Conservation (phyloP, 2,113 vertebrate genomes). For the Prochilodus magdalenae region DNA sequence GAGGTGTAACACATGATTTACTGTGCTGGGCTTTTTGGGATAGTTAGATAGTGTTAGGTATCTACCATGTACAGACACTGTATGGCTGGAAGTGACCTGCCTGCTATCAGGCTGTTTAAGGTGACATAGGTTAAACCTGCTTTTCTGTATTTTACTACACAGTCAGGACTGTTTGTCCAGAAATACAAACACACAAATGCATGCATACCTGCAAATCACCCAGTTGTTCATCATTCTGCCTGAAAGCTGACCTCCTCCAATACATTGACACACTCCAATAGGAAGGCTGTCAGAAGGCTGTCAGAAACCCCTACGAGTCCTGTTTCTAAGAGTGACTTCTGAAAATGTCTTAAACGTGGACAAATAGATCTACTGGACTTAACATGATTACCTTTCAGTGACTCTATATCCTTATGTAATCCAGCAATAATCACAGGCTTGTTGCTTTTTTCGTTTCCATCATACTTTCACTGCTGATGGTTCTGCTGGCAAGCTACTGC, state of each 20-base stretch:
- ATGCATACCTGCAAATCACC: neutral
- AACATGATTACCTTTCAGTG: neutral
- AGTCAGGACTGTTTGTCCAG: neutral
- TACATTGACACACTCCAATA: neutral
- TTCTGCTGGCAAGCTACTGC: neutral
- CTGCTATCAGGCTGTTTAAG: no score
- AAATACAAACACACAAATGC: neutral
- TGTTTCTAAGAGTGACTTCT: neutral
- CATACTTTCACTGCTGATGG: slow-evolving; percentile 9
- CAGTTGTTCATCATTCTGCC: neutral
- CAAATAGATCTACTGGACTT: neutral
- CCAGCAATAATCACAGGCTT: slow-evolving; percentile 7
- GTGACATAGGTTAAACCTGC: no score
- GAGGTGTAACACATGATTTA: no score
- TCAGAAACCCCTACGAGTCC: neutral
- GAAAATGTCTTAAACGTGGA: no score
- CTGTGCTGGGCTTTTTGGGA: no score
- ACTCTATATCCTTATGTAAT: slow-evolving; percentile 12
- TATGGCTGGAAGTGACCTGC: no score
- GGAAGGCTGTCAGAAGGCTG: no score
- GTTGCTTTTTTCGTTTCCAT: slow-evolving; percentile 12
- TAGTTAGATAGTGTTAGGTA: no score
- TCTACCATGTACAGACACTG: no score
- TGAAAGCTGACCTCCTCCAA: neutral
- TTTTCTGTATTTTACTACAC: neutral